These are phyloP conservation scores for Dolomedes plantarius DNA, from an alignment of 2,888 invertebrate genomes.

Conservation along the genomic window DNA sequence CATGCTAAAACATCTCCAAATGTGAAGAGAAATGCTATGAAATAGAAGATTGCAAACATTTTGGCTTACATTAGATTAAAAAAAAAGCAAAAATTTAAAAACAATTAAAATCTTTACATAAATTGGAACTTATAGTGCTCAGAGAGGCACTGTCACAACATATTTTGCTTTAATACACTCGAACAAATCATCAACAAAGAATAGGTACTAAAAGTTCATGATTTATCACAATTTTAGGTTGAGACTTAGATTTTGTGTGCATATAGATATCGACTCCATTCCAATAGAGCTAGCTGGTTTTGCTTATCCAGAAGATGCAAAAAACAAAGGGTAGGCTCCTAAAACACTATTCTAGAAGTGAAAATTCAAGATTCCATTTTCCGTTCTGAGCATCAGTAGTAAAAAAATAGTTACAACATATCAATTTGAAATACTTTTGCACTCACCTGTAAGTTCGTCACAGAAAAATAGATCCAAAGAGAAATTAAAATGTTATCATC, in stretches of 20 bases:
- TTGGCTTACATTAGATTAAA: too few relatives aligned
- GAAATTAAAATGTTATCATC: not conserved
- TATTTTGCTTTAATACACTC: not conserved
- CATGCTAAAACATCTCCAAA: conserved; percentile 7
- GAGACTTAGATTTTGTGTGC: conserved; percentile 3
- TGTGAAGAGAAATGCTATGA: too few relatives aligned
- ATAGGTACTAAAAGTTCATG: conserved; percentile 11
- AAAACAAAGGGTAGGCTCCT: not conserved
- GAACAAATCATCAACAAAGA: not conserved
- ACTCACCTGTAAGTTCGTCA: not conserved
- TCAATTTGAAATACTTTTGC: not conserved
- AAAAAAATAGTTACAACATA: conserved; percentile 18
- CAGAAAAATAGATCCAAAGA: conserved; percentile 23
- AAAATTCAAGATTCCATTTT: not conserved
- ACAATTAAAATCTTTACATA: conserved; percentile 3
- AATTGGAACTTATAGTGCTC: conserved; percentile 15
- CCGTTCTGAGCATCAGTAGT: conserved; percentile 4
- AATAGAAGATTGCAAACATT: not conserved
- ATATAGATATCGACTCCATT: not conserved
- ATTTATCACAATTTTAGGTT: conserved; percentile 21
- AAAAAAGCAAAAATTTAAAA: conserved; percentile 13
- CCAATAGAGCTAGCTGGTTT: not conserved
- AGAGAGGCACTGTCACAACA: conserved; percentile 9
- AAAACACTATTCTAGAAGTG: not conserved
- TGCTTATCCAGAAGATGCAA: not conserved